Percentiles rank a stretch among this genome's conserved stretches.
Evolutionary conservation across 2,888 invertebrate species (phyloP).

Genomic region (Smittia aterrima): DNA sequence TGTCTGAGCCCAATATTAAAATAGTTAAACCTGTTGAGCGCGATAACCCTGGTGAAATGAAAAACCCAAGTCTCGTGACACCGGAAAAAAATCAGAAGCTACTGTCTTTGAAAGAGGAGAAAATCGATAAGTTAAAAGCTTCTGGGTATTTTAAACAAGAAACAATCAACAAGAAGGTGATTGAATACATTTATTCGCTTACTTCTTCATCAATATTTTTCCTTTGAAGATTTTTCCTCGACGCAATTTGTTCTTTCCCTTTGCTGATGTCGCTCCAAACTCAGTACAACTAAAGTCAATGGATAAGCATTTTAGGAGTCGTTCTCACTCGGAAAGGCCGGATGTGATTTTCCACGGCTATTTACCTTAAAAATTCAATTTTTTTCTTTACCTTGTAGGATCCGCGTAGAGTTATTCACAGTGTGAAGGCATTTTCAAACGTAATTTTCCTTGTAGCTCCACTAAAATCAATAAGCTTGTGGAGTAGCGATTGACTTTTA

Average conservation of each 20-base stretch:
- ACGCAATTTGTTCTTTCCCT: too few species aligned
- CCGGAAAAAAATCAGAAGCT: background rate
- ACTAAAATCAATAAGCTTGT: background rate
- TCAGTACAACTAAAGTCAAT: slow-evolving; percentile 1
- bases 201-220: background rate
- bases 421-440: background rate
- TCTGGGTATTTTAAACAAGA: background rate
- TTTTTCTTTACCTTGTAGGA: too few species aligned
- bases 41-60: background rate
- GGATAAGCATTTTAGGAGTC: background rate
- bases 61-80: background rate
- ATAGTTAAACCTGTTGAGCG: slow-evolving; percentile 23
- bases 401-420: too few species aligned
- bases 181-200: background rate
- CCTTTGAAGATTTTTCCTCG: background rate
- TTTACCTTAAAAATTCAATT: slow-evolving; percentile 23
- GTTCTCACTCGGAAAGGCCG: background rate
- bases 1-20: background rate
- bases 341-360: slow-evolving; percentile 24
- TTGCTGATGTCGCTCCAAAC: too few species aligned
- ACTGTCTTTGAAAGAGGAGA: background rate
- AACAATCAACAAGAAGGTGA: background rate
- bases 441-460: background rate
- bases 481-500: background rate
- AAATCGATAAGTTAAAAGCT: background rate